phyloP scores from a whole-genome alignment of 2,888 invertebrate species.

The Leptopterna dolabrata region DNA sequence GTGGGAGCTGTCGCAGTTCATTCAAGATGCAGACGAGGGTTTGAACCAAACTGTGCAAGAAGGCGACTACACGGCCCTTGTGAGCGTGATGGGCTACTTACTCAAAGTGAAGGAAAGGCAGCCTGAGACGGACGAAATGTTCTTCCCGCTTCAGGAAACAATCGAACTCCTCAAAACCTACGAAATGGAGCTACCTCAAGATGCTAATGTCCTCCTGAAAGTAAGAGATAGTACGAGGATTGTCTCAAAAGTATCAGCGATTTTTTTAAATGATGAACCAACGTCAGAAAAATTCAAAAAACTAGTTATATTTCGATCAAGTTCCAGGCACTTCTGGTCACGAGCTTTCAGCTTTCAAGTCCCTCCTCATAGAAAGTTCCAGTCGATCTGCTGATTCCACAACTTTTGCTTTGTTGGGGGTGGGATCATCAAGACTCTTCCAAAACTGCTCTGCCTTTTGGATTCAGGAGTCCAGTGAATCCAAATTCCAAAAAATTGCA shows the following conservation, averaged over 20 bases:
- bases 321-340: too few relatives aligned
- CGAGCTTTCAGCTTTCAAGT: too few relatives aligned
- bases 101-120: conserved; percentile 93
- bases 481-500: too few relatives aligned
- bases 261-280: too few relatives aligned
- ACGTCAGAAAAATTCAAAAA: too few relatives aligned
- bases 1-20: conserved; percentile 87
- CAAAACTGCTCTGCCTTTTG: too few relatives aligned
- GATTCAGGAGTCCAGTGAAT: too few relatives aligned
- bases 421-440: too few relatives aligned
- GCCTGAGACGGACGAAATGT: conserved; percentile 92
- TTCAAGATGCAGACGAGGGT: conserved; percentile 90
- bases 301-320: too few relatives aligned
- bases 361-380: too few relatives aligned
- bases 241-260: background rate
- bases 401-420: too few relatives aligned
- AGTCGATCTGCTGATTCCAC: too few relatives aligned
- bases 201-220: conserved; percentile 89
- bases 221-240: conserved; percentile 67
- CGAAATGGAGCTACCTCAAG: conserved; percentile 96
- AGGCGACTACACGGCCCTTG: conserved; percentile 89
- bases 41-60: conserved; percentile 80
- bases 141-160: conserved; percentile 91
- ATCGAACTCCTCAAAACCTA: conserved; percentile 93
- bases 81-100: conserved; percentile 93